Percentiles rank a stretch among this genome's conserved stretches.
Evolutionary conservation across 2,797 vertebrate species (phyloP).

Genomic region (Threskiornis aethiopicus): DNA sequence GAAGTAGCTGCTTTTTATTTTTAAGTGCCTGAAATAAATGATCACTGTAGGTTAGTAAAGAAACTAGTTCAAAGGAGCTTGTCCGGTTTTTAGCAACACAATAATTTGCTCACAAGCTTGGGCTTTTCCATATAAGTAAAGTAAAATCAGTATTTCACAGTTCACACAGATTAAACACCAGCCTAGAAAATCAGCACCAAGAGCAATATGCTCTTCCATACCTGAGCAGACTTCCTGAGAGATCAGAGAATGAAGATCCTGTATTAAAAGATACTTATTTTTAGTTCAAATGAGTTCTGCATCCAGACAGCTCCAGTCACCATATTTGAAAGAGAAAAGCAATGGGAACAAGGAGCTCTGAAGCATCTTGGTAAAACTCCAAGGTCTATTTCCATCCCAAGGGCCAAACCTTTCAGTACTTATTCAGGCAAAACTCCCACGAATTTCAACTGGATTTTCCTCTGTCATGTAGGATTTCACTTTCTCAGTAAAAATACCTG

Average conservation of each 20-base stretch:
- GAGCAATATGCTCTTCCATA: not conserved
- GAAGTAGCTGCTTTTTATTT: not conserved
- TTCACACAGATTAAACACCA: not conserved
- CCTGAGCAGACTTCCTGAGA: not conserved
- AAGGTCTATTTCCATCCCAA: not conserved
- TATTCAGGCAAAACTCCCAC: not conserved
- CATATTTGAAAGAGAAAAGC: not conserved
- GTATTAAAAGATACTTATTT: not conserved
- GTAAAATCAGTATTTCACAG: not conserved
- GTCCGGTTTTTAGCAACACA: not conserved
- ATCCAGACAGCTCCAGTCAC: not conserved
- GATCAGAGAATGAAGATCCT: not conserved
- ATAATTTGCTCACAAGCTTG: not conserved
- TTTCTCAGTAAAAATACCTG: not conserved
- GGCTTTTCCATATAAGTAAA: not conserved
- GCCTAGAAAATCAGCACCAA: not conserved
- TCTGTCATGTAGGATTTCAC: not conserved
- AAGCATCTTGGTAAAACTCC: slow-evolving; percentile 2
- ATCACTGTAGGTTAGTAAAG: not conserved
- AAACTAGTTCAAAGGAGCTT: not conserved
- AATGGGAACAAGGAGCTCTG: not conserved
- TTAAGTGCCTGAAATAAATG: not conserved
- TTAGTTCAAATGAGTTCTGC: not conserved
- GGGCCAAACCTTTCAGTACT: not conserved
- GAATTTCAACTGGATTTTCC: not conserved